Evolutionary conservation across 1,140 invertebrate species (phyloP), one percentile per base, ranked within the genome.

Genomic region (Neoseiulus cucumeris): DNA sequence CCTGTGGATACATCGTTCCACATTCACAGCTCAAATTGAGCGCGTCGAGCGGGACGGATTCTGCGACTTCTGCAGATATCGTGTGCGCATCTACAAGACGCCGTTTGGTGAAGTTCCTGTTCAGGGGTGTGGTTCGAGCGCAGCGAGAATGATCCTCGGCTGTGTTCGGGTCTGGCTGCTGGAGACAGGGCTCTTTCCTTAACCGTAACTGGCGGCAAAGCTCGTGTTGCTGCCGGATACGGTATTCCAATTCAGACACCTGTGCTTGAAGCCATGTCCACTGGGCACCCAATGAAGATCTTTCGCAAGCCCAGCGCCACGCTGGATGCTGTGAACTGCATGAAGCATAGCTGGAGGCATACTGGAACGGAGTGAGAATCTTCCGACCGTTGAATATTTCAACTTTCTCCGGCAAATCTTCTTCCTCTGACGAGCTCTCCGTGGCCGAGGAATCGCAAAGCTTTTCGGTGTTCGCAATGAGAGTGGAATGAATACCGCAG

Each of bases 251-350:
- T 76, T 94, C 91, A 41, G 87, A 84, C 18, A 95, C 84, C 76
- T 94, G 90, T 7, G 87, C 85, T 70, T 90, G 85, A 14, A 95
- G 76, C 90, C 89, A 95, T 9, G 85, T 87, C 88, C 90, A 94
- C 51, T 87, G 81, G 2, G 86, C 81, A 2, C 87, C 89, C 22
- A 94, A 82, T 17, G 82, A 81, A 7, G 88, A 85, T 55, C 91
- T 80, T 65, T 88, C 83, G 65, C 81, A 79, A 64, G 85, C 82
- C 81, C 87, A 94, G 66, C 84, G 83, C 87, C 88, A 94, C 22
- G 84, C 80, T 17, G 89, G 51, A 25, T 59, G 51, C 14, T 33
- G 51, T 2, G 51, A 33, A 18, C 25, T 33, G 6, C 25, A 25
- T 17, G 51, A 17, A 25, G 17, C 22, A 20, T 59, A 14, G 14